Evolutionary conservation across 2,888 invertebrate genomes (phyloP), one percentile per base, ranked within the genome.

Genomic region (Syrphus vitripennis): DNA sequence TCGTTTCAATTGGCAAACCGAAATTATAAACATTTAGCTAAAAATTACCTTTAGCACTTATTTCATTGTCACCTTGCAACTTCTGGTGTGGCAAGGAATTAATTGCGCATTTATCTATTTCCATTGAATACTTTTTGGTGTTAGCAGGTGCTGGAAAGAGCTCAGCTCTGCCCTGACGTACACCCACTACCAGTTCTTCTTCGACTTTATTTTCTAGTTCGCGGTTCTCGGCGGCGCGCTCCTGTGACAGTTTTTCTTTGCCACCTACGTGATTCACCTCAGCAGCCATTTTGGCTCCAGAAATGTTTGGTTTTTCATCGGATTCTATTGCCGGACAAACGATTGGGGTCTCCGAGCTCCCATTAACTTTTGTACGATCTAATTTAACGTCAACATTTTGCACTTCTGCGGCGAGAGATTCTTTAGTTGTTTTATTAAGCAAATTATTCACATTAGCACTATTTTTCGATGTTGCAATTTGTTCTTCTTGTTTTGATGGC

Each of bases 211-310:
- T 34, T 57, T 19, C 34, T 14, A 14, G 34, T 67, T 70, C 77
- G 40, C 61, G 77, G 74, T 78, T 81, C 74, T 82, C 86, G 86
- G 74, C 82, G 74, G 82, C 86, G 81, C 63, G 87, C 82, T 87
- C 82, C 87, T 82, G 75, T 83, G 82, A 83, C 82, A 87, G 81
- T 61, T 77, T 87, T 87, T 78, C 87, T 71, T 53, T 67, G 79
- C 79, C 71, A 53, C 70, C 83, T 82, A 82, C 82, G 57, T 87
- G 87, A 87, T 87, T 87, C 83, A 87, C 82, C 78, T 82, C 82
- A 87, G 82, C 87, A 87, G 87, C 87, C 87, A 87, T 87, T 87
- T 87, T 87, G 83, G 83, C 78, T 79, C 78, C 87, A 83, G 81
- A 70, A 87, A 79, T 87, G 87, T 83, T 87, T 83, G 78, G 71